phyloP scores from a whole-genome alignment of 2,888 invertebrate genomes.

The Merodon equestris region DNA sequence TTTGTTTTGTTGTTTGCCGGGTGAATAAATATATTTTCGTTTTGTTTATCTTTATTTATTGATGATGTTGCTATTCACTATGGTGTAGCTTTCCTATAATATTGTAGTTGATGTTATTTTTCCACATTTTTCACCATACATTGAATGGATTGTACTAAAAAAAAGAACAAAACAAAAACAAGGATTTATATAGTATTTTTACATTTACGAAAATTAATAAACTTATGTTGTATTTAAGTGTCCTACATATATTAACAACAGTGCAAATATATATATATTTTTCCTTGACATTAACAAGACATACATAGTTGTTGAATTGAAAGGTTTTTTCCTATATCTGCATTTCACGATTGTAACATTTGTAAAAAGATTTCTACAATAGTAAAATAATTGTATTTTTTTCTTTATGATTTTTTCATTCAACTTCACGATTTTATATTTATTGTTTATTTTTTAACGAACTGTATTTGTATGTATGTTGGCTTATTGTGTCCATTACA shows the following conservation, averaged over 20 bases:
- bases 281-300: slow-evolving; percentile 46
- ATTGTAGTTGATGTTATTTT: slow-evolving; percentile 3
- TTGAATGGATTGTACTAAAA: slow-evolving; percentile 45
- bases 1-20: slow-evolving; percentile 41
- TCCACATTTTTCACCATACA: slow-evolving; percentile 14
- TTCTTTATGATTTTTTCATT: slow-evolving; percentile 30
- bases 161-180: slow-evolving; percentile 21
- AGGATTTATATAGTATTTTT: too few species aligned
- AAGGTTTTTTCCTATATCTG: slow-evolving; percentile 40
- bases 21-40: slow-evolving; percentile 38
- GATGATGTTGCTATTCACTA: slow-evolving; percentile 46
- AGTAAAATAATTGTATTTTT: slow-evolving; percentile 44
- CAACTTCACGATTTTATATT: neutral
- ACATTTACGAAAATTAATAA: slow-evolving; percentile 13
- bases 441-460: slow-evolving; percentile 21
- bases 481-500: slow-evolving; percentile 66
- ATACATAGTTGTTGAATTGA: slow-evolving; percentile 52
- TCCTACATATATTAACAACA: slow-evolving; percentile 44
- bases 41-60: slow-evolving; percentile 30
- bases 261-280: slow-evolving; percentile 36
- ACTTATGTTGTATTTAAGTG: slow-evolving; percentile 49
- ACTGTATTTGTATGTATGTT: slow-evolving; percentile 53
- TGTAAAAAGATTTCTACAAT: slow-evolving; percentile 46
- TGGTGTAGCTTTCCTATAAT: slow-evolving; percentile 41
- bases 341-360: slow-evolving; percentile 61